A percentile compares a stretch with the other conserved stretches of the same genome.
Conservation (phyloP, 2,797 vertebrate species). For the Micromesistius poutassou region DNA sequence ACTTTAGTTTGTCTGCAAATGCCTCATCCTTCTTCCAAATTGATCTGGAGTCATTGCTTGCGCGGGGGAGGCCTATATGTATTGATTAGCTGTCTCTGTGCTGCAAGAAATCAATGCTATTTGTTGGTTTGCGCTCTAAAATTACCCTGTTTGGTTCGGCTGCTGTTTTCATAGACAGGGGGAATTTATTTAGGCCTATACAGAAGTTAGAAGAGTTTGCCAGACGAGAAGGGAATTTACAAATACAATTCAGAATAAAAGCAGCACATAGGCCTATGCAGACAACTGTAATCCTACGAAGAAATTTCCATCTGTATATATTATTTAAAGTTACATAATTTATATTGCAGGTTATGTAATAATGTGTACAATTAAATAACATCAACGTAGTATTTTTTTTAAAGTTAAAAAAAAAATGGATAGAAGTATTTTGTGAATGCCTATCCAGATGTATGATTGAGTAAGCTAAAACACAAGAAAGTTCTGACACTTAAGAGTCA, state of each 20-base stretch:
- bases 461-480: too few relatives aligned
- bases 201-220: constrained; percentile 20
- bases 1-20: constrained; percentile 68
- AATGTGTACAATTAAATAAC: neutral
- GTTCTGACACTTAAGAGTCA: neutral
- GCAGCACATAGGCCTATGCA: neutral
- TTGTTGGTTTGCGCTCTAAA: constrained; percentile 72
- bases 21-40: constrained; percentile 70
- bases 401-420: neutral
- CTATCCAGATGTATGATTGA: too few relatives aligned
- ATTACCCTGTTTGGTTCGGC: constrained; percentile 71
- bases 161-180: constrained; percentile 55
- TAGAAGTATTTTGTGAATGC: neutral
- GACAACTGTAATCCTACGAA: neutral
- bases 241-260: neutral
- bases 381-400: neutral
- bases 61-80: constrained; percentile 62
- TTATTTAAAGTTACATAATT: neutral
- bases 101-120: constrained; percentile 71
- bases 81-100: constrained; percentile 76
- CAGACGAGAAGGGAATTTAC: neutral
- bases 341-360: neutral
- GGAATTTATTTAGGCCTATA: constrained; percentile 62
- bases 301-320: neutral
- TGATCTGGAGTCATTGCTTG: constrained; percentile 67